Evolutionary conservation across 2,888 invertebrate species (phyloP), one percentile per base, ranked within the genome.

Genomic region (Tetheella fluctuosa): DNA sequence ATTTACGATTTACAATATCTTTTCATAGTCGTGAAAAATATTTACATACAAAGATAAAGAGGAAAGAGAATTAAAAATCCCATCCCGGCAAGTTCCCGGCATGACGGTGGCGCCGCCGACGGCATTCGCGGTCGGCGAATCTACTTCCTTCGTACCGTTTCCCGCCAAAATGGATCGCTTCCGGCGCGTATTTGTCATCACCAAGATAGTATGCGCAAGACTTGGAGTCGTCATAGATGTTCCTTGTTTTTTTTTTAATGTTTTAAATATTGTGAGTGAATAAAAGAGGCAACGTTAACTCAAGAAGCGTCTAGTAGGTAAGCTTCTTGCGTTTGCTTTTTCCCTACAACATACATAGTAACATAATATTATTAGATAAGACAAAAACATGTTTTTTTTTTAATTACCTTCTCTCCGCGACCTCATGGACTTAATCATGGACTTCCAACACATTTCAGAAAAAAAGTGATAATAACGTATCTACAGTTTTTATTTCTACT

Each of bases 161-260:
- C 91, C 92, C 90, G 88, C 82, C 82, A 79, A 91, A 93, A 93
- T 93, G 93, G 93, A 93, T 93, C 88, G 85, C 86, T 93, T 93
- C 93, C 93, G 91, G 81, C 75, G 67, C 79, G 77, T 88, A 93
- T 93, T 93, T 93, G 91, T 93, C 93, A 93, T 93, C 88, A 87
- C 79, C 73, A 76, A 83, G 85, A 84, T 77, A 79, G 71, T 55
- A 55, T 10, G 6, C 34, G 20, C 69, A 76, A 61, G 62, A 73
- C 63, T 63, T 79, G 73, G 81, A 85, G 81, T 73, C 64, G 79
- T 39, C 39, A 23, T 34, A 20, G 23, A 57, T 39, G 57, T 58
- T 42, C 23, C 53, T 30, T 58, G 23, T 58, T 23, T 57, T 25
- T 20, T 54, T n/a, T 15, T 25, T 25, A 28, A 39, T 54, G 23